A percentile compares a stretch with the other conserved stretches of the same genome.
phyloP scores from a whole-genome alignment of 2,797 vertebrate genomes.

The Serranus cabrilla region DNA sequence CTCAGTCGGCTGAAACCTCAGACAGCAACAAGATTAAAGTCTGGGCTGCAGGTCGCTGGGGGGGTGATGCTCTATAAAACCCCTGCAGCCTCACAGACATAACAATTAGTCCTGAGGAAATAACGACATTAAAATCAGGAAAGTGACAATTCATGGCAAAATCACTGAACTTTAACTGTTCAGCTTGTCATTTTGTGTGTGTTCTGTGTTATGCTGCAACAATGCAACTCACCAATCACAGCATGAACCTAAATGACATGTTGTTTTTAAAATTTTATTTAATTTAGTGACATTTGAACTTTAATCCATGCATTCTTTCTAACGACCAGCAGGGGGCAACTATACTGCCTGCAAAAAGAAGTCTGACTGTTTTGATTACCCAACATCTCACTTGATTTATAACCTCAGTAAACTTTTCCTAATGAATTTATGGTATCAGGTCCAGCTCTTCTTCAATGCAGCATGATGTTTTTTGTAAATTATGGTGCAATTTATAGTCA shows the following conservation, averaged over 20 bases:
- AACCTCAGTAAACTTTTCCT: too few species aligned
- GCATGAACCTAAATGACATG: neutral
- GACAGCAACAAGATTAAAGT: constrained; percentile 21
- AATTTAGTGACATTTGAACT: neutral
- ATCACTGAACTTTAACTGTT: neutral
- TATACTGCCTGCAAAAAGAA: too few species aligned
- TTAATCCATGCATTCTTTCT: too few species aligned
- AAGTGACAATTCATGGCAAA: neutral
- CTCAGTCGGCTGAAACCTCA: constrained; percentile 35
- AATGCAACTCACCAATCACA: neutral
- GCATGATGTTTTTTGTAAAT: too few species aligned
- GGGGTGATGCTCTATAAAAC: neutral
- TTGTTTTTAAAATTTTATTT: neutral
- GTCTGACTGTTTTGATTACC: too few species aligned
- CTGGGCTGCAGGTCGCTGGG: constrained; percentile 11
- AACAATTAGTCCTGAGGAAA: neutral
- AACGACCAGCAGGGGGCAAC: too few species aligned
- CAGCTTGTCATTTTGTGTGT: neutral
- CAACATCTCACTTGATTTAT: too few species aligned
- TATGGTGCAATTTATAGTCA: too few species aligned
- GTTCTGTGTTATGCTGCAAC: neutral
- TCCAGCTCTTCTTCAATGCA: too few species aligned
- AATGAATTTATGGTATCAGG: too few species aligned
- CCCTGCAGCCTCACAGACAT: neutral
- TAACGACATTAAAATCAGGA: neutral